Percentiles rank a stretch among this genome's conserved stretches.
Evolutionary conservation across 1,140 invertebrate species (phyloP).

Genomic region (Eciton burchellii): DNA sequence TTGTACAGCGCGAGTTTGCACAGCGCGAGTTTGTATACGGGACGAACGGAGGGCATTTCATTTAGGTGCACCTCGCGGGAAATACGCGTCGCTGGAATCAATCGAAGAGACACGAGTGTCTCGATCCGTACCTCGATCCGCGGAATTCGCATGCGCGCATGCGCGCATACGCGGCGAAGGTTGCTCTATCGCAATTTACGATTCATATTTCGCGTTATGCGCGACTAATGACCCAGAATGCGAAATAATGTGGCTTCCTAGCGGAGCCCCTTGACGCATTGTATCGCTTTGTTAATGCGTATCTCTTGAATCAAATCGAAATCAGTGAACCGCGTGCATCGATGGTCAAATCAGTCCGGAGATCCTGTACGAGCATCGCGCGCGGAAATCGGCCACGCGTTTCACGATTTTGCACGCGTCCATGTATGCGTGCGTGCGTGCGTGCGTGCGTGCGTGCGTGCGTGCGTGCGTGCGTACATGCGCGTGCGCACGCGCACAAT

Average conservation of each 20-base stretch:
- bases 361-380: slow-evolving; percentile 38
- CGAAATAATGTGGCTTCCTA: slow-evolving; percentile 40
- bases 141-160: too few relatives aligned
- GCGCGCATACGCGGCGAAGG: background rate
- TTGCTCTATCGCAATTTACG: slow-evolving; percentile 30
- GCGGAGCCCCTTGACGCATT: slow-evolving; percentile 14
- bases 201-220: slow-evolving; percentile 30
- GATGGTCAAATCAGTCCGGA: slow-evolving; percentile 41
- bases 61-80: slow-evolving; percentile 43
- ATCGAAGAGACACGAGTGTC: slow-evolving; percentile 19
- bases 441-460: too few relatives aligned
- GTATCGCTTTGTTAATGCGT: slow-evolving; percentile 18
- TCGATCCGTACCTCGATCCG: background rate
- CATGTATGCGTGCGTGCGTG: background rate
- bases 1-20: slow-evolving; percentile 5
- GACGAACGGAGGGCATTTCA: too few relatives aligned
- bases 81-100: slow-evolving; percentile 41
- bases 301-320: slow-evolving; percentile 49
- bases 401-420: slow-evolving; percentile 45
- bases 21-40: slow-evolving; percentile 38
- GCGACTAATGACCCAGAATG: slow-evolving; percentile 34
- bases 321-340: slow-evolving; percentile 46
- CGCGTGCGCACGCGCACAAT: background rate
- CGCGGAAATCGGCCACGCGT: slow-evolving; percentile 45
- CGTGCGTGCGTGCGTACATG: background rate